phyloP scores from a whole-genome alignment of 2,113 vertebrate genomes.

The Cephalopholis sonnerati region DNA sequence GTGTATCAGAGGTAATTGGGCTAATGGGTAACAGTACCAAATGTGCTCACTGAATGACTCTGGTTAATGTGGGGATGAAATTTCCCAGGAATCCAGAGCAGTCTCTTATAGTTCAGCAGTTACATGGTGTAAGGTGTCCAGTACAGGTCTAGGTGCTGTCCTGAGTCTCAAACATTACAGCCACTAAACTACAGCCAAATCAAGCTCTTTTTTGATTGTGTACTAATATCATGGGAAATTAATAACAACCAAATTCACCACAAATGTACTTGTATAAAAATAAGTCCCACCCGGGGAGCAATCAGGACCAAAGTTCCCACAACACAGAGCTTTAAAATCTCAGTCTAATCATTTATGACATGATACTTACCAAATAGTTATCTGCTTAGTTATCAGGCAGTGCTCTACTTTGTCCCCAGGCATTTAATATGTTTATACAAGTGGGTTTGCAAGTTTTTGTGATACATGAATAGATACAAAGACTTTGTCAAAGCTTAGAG shows the following conservation, averaged over 20 bases:
- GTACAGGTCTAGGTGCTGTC: neutral
- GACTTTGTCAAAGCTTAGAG: neutral
- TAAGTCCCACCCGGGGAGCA: neutral
- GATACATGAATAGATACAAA: neutral
- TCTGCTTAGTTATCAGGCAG: neutral
- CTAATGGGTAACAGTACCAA: conserved; percentile 24
- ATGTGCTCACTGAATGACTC: conserved; percentile 13
- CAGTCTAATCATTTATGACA: neutral
- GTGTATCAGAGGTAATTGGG: conserved; percentile 18
- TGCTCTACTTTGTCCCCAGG: neutral
- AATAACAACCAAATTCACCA: neutral
- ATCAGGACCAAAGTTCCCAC: conserved; percentile 1
- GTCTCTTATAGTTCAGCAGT: neutral
- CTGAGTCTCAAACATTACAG: neutral
- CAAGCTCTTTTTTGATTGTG: neutral
- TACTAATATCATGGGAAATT: neutral
- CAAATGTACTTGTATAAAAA: neutral
- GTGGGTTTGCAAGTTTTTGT: neutral
- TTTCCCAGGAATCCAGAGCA: conserved; percentile 13
- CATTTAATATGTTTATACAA: neutral
- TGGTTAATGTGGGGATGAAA: neutral
- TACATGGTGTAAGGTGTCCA: conserved; percentile 1
- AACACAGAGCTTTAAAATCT: neutral
- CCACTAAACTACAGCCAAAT: neutral
- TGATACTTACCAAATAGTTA: neutral